phyloP scores from a whole-genome alignment of 64 coral and sea anemone species.

The Montipora cactus region DNA sequence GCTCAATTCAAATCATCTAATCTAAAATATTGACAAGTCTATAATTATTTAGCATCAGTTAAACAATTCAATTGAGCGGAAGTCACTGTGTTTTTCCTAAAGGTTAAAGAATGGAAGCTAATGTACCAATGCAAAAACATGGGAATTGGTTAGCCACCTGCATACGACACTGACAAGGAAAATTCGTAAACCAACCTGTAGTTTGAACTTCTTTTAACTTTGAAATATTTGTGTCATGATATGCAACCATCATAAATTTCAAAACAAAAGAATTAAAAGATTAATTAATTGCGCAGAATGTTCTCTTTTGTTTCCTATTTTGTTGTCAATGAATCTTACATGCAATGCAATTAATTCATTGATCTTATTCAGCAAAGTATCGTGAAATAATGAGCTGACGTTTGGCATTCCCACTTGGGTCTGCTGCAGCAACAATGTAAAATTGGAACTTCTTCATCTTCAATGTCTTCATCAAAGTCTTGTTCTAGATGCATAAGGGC shows the following conservation, averaged over 20 bases:
- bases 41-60: no score
- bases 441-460: conserved; percentile 56
- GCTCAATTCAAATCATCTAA: no score
- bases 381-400: conserved; percentile 28
- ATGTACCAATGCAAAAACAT: background rate
- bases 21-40: no score
- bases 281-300: background rate
- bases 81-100: background rate
- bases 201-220: background rate
- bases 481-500: conserved; percentile 30
- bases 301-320: background rate
- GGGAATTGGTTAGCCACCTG: background rate
- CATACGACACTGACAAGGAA: background rate
- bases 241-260: no score
- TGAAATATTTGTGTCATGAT: background rate
- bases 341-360: background rate
- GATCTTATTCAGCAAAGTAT: background rate
- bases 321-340: background rate
- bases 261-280: background rate
- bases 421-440: conserved; percentile 61
- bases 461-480: conserved; percentile 62
- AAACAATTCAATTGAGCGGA: no score
- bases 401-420: conserved; percentile 41
- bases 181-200: background rate
- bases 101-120: conserved; percentile 7